These are phyloP conservation scores for Merops nubicus DNA, from an alignment of 2,113 vertebrate genomes.

Conservation along the genomic window DNA sequence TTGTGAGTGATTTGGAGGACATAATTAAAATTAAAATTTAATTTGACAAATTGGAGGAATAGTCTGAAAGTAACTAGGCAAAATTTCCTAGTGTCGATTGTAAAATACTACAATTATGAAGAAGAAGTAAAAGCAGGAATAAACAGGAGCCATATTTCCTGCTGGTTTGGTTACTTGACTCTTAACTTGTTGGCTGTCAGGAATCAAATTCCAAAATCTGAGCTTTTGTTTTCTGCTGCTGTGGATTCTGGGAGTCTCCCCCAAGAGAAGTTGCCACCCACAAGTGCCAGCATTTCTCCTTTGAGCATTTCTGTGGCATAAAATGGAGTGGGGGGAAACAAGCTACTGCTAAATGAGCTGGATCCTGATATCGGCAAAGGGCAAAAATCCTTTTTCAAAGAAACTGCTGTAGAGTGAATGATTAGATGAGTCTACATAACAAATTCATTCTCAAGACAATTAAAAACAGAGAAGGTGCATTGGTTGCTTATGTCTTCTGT, in stretches of 20 bases:
- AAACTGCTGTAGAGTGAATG: background rate
- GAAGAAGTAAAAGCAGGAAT: background rate
- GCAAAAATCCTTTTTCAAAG: background rate
- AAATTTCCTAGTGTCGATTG: background rate
- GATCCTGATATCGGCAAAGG: background rate
- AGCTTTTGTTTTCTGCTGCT: background rate
- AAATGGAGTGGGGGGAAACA: background rate
- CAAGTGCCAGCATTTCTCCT: background rate
- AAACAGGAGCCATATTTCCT: background rate
- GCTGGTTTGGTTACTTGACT: background rate
- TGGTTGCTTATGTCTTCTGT: background rate
- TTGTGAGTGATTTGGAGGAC: background rate
- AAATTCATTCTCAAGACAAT: background rate
- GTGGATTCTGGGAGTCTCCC: background rate
- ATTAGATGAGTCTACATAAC: background rate
- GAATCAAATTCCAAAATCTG: background rate
- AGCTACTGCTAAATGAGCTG: background rate
- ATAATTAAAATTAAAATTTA: slow-evolving; percentile 5
- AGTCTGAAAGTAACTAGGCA: background rate
- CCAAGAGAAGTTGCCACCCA: background rate
- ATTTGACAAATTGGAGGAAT: slow-evolving; percentile 12
- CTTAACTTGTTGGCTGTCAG: background rate
- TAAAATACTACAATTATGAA: background rate
- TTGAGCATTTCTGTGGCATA: background rate
- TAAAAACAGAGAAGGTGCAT: background rate